Evolutionary conservation across 1,140 invertebrate species (phyloP).

Genomic region (Sesamia nonagrioides): DNA sequence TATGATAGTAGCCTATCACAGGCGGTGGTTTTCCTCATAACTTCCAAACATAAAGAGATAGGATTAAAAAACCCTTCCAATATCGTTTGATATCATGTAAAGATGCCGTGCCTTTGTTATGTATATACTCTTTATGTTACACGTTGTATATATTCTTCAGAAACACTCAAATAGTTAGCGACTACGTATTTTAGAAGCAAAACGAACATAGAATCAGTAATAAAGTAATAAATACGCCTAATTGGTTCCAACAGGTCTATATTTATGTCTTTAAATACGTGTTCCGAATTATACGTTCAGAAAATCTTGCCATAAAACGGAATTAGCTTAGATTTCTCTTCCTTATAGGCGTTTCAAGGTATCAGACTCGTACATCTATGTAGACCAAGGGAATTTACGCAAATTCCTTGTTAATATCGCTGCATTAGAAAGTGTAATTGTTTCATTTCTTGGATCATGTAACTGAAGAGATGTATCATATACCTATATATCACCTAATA

Average conservation of each 20-base stretch:
- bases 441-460: not conserved
- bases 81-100: too few species aligned
- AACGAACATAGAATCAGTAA: constrained; percentile 13
- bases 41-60: too few species aligned
- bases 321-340: constrained; percentile 22
- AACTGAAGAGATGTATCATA: not conserved
- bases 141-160: too few species aligned
- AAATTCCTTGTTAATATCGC: constrained; percentile 37
- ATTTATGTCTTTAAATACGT: constrained; percentile 3
- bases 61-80: too few species aligned
- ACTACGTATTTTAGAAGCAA: not conserved
- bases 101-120: too few species aligned
- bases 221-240: not conserved
- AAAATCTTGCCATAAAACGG: not conserved
- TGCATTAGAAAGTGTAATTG: constrained; percentile 28
- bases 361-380: constrained; percentile 18
- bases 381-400: constrained; percentile 35
- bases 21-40: too few species aligned
- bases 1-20: too few species aligned
- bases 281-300: not conserved
- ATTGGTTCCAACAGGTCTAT: constrained; percentile 3
- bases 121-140: too few species aligned
- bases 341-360: constrained; percentile 20
- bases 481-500: too few species aligned
- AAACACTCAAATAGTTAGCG: not conserved